These are phyloP conservation scores for Ennomos fuscantarius DNA, from an alignment of 2,888 invertebrate species.

Conservation along the genomic window DNA sequence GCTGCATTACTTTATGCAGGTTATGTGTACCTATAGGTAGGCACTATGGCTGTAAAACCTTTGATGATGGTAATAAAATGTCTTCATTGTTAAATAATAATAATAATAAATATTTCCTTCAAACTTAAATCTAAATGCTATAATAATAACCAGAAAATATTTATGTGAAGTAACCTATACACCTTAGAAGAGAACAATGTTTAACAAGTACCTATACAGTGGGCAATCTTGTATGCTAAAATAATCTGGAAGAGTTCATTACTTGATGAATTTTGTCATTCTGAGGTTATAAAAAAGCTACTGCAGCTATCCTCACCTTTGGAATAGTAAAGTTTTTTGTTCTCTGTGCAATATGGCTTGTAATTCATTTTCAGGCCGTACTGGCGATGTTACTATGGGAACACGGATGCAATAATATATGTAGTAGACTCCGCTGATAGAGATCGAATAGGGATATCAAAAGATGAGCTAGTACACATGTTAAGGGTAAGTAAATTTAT, in stretches of 20 bases:
- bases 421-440: constrained; percentile 99
- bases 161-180: no score
- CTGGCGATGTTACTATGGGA: constrained; percentile 99
- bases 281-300: no score
- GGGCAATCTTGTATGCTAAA: no score
- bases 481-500: constrained; percentile 89
- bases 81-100: background rate
- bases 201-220: no score
- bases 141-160: no score
- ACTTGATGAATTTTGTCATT: no score
- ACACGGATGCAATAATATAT: constrained; percentile 99
- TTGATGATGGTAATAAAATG: constrained; percentile 18
- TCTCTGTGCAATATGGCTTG: no score
- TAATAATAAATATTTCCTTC: background rate
- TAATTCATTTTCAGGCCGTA: constrained; percentile 91
- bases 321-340: no score
- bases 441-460: constrained; percentile 99
- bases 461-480: constrained; percentile 99
- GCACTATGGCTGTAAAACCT: constrained; percentile 20
- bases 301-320: no score
- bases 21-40: constrained; percentile 40
- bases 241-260: no score
- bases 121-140: no score
- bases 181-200: no score
- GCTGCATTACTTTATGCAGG: constrained; percentile 34